Evolutionary conservation across 2,797 vertebrate genomes (phyloP).

Genomic region (Gobio occitaniae): DNA sequence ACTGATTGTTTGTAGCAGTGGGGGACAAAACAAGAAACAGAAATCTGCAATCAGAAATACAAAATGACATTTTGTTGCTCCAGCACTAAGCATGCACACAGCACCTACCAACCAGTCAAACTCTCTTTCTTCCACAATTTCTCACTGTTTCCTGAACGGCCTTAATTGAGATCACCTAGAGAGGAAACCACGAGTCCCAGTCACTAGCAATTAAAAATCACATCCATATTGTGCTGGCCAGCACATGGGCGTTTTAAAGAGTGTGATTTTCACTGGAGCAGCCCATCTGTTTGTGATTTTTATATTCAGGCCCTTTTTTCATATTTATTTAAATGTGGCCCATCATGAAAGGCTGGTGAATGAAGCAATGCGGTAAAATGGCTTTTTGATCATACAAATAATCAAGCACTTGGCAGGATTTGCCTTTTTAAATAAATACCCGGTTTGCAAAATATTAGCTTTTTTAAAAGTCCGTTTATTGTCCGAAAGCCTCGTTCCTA

Average conservation of each 20-base stretch:
- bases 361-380: slow-evolving; percentile 73
- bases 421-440: slow-evolving; percentile 80
- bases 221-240: slow-evolving; percentile 85
- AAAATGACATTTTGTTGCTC: slow-evolving; percentile 72
- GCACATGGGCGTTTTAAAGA: slow-evolving; percentile 83
- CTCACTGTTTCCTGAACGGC: slow-evolving; percentile 84
- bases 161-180: slow-evolving; percentile 88
- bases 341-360: slow-evolving; percentile 84
- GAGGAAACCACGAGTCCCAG: slow-evolving; percentile 83
- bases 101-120: slow-evolving; percentile 73
- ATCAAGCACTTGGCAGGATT: slow-evolving; percentile 77
- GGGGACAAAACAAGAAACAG: slow-evolving; percentile 61
- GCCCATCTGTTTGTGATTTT: slow-evolving; percentile 96
- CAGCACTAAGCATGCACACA: slow-evolving; percentile 59
- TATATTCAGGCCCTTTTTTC: slow-evolving; percentile 82
- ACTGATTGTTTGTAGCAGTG: slow-evolving; percentile 71
- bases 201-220: slow-evolving; percentile 93
- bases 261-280: slow-evolving; percentile 84
- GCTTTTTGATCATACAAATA: slow-evolving; percentile 90
- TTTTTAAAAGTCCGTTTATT: slow-evolving; percentile 74
- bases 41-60: slow-evolving; percentile 75
- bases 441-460: slow-evolving; percentile 77
- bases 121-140: slow-evolving; percentile 80
- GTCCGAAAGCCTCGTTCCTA: slow-evolving; percentile 66
- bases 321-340: slow-evolving; percentile 90